phyloP scores from a whole-genome alignment of 2,888 invertebrate species.

The Eulithis testata region DNA sequence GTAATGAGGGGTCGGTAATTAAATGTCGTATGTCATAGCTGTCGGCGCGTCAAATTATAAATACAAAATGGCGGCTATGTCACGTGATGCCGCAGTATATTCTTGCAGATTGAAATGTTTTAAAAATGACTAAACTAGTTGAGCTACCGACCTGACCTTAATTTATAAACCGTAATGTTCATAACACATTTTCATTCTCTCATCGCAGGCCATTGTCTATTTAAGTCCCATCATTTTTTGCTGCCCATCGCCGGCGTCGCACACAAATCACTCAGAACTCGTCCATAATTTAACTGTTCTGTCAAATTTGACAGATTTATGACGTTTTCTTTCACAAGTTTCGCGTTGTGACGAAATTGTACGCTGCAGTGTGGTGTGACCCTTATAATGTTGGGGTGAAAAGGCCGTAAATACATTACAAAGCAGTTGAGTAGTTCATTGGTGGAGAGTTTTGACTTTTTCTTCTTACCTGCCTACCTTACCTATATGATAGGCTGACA shows the following conservation, averaged over 20 bases:
- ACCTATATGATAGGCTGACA: no score
- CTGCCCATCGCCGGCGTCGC: constrained; percentile 45
- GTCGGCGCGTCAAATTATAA: constrained; percentile 76
- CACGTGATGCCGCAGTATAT: constrained; percentile 42
- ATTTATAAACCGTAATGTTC: constrained; percentile 23
- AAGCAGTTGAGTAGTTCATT: not conserved
- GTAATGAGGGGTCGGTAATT: constrained; percentile 83
- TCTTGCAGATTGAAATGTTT: constrained; percentile 22
- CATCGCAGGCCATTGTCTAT: constrained; percentile 38
- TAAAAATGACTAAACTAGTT: no score
- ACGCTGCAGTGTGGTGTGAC: constrained; percentile 42
- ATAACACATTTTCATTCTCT: constrained; percentile 28
- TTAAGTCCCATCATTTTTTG: constrained; percentile 47
- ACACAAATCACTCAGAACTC: constrained; percentile 74
- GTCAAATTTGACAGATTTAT: constrained; percentile 76
- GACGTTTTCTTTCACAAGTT: constrained; percentile 72
- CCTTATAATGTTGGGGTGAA: constrained; percentile 34
- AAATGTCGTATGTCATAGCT: constrained; percentile 81
- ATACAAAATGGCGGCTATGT: constrained; percentile 71
- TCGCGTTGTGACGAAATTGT: constrained; percentile 52
- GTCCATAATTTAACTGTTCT: constrained; percentile 69
- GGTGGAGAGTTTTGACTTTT: not conserved
- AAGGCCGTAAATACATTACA: not conserved
- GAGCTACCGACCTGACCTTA: not conserved
- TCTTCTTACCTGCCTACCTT: not conserved